Evolutionary conservation across 2,888 invertebrate species (phyloP).

Genomic region (Pollenia labialis): DNA sequence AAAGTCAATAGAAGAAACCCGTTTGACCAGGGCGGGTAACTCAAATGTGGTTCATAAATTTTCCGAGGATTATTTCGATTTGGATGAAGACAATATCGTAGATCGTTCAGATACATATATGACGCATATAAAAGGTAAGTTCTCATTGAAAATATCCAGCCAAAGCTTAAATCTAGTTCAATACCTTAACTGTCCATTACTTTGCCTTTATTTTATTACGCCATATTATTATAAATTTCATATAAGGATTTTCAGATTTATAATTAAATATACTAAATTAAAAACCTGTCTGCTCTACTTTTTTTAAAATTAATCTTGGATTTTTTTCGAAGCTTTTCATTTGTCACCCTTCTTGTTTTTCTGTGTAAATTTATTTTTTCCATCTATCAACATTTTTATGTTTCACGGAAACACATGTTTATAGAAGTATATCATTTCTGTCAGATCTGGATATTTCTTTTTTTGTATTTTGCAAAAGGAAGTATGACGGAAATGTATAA

Average conservation of each 20-base stretch:
- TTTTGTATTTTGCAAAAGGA: constrained; percentile 42
- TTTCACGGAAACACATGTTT: constrained; percentile 59
- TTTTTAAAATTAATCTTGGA: not conserved
- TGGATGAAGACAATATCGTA: constrained; percentile 78
- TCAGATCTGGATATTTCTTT: constrained; percentile 32
- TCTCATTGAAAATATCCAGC: not conserved
- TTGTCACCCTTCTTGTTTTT: not conserved
- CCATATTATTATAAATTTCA: too few relatives aligned
- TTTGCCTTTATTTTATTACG: too few relatives aligned
- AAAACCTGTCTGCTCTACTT: not conserved
- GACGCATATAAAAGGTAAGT: constrained; percentile 80
- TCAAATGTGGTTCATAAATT: constrained; percentile 78
- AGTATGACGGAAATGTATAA: constrained; percentile 62
- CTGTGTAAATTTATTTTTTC: constrained; percentile 18
- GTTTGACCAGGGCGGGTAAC: constrained; percentile 76
- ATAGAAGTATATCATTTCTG: constrained; percentile 60
- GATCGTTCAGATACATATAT: constrained; percentile 80
- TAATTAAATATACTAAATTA: not conserved
- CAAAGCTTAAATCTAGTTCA: too few relatives aligned
- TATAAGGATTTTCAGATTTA: too few relatives aligned
- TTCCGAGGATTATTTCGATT: constrained; percentile 79
- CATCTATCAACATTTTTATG: constrained; percentile 34
- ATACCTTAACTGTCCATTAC: too few relatives aligned
- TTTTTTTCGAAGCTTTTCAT: constrained; percentile 12
- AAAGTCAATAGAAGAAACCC: constrained; percentile 86